phyloP scores from a whole-genome alignment of 1,140 invertebrate genomes.

The Aphis craccivora region DNA sequence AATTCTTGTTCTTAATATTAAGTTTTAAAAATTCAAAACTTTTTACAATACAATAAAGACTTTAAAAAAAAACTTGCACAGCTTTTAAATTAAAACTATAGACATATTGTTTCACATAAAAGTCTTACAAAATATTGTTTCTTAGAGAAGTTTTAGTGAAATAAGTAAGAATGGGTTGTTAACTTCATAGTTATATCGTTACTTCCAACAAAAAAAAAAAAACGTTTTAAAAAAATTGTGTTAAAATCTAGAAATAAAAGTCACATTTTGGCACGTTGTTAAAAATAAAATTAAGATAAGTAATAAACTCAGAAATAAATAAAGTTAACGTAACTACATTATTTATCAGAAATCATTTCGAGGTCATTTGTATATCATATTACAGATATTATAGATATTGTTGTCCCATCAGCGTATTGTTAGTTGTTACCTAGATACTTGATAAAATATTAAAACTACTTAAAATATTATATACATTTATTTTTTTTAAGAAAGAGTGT shows the following conservation, averaged over 20 bases:
- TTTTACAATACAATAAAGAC: not conserved
- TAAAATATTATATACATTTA: not conserved
- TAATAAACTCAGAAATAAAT: not conserved
- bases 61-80: not conserved
- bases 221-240: not conserved
- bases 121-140: not conserved
- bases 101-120: constrained; percentile 7
- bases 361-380: not conserved
- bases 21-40: not conserved
- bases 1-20: not conserved
- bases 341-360: not conserved
- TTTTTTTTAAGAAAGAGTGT: not conserved
- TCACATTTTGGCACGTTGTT: not conserved
- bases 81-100: not conserved
- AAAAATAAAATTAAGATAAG: not conserved
- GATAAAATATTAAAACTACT: not conserved
- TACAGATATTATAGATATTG: not conserved
- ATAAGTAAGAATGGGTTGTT: not conserved
- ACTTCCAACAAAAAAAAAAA: not conserved
- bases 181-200: not conserved
- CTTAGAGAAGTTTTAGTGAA: not conserved
- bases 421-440: not conserved
- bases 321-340: not conserved
- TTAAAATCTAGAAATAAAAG: not conserved
- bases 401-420: not conserved